Conservation (phyloP, 2,888 invertebrate species). For the Phrixothrix hirtus region DNA sequence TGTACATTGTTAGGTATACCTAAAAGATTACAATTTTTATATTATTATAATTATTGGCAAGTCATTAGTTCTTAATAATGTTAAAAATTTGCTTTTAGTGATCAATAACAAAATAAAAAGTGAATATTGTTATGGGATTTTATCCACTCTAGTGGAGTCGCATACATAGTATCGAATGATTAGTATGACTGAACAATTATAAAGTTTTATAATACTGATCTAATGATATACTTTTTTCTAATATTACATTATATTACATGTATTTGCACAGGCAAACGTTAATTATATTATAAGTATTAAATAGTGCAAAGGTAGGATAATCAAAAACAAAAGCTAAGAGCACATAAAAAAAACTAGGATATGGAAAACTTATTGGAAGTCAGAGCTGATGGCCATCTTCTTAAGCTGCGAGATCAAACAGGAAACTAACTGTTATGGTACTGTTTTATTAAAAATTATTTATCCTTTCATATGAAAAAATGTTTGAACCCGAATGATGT, state of each 20-base stretch:
- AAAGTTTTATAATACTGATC: constrained; percentile 36
- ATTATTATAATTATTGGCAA: no score
- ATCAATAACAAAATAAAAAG: constrained; percentile 32
- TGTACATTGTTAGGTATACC: no score
- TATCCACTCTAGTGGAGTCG: constrained; percentile 19
- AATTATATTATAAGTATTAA: constrained; percentile 24
- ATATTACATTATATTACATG: constrained; percentile 36
- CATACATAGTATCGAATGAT: constrained; percentile 23
- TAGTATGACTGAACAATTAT: constrained; percentile 30
- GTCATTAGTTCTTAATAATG: no score
- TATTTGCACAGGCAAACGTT: constrained; percentile 34
- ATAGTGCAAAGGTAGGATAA: constrained; percentile 19
- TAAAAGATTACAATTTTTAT: no score
- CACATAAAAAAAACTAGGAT: constrained; percentile 26
- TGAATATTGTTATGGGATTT: constrained; percentile 20
- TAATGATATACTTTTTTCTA: constrained; percentile 30
- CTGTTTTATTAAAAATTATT: constrained; percentile 14
- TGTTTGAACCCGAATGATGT: not conserved
- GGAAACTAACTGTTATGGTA: constrained; percentile 52
- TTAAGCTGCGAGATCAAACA: constrained; percentile 63
- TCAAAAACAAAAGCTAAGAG: constrained; percentile 28
- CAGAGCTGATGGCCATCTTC: constrained; percentile 61
- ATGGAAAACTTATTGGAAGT: constrained; percentile 52
- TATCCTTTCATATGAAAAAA: constrained; percentile 18
- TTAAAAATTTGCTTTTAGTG: no score